Base-by-base conservation (phyloP, 1,140 invertebrate species). In the Galleria mellonella region DNA sequence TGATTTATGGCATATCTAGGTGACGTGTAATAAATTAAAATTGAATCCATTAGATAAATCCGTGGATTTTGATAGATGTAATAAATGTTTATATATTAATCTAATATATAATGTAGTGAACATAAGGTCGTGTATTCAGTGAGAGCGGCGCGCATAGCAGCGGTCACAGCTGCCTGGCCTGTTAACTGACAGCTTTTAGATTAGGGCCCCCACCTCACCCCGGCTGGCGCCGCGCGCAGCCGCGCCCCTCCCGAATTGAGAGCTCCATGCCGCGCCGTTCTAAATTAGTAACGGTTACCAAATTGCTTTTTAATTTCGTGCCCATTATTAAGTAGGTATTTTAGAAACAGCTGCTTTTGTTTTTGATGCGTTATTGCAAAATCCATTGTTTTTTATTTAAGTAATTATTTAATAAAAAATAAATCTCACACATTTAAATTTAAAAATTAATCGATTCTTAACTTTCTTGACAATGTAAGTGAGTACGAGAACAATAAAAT, bases 281-380 rank as follows among this genome's bases (percentile, higher is more conserved):
- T 72, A 72, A 78, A 83, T 83, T 83, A 83, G 73, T 79, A 79
- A 83, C 70, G 78, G 78, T 79, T 76, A 74, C 72, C 62, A 82
- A 83, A 83, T 83, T 74, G 73, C 75, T 72, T 82, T 83, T 79
- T 84, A 82, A 84, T 84, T 78, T 72, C 62, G 39, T 60, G 52
- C 55, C 58, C 53, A 62, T 72, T 82, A 74, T 74, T 75, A 73
- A 63, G 55, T 65, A 62, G 51, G 47, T 56, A 52, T 60, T 58
- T 59, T 63, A 37, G 43, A 46, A 55, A 29, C 12, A 43, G 6
- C 17, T 23, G 17, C 2, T 23, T 23, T 23, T 6, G 6, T 6
- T 23, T 6, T 23, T 23, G 17, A 23, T 2, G 2, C 17, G 17
- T 23, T 3, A 23, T 23, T 23, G 17, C 6, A 23, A 3, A 23